Evolutionary conservation across 1,140 invertebrate species (phyloP), one percentile per base, ranked within the genome.

Genomic region (Hypothenemus hampei): DNA sequence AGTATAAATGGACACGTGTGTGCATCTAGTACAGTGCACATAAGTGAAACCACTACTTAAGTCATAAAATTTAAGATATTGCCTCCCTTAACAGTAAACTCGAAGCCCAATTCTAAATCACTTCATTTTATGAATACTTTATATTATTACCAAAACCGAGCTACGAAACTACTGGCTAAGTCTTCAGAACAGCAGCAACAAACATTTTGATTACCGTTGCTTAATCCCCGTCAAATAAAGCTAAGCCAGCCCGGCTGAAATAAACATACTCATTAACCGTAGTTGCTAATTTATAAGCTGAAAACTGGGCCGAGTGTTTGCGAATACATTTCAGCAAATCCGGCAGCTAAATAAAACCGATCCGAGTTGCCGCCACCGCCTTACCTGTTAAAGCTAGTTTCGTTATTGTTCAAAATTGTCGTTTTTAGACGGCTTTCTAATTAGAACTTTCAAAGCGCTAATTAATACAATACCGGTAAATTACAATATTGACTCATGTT

Each of bases 191-290:
- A 29, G 36, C 48, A 40, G 31, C 31, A 51, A 41, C 48, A 51
- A 51, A 51, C 26, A 36, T 51, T 51, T 51, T 51, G 36, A 51
- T 51, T 51, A 51, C 48, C 39, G 24, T 33, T 31, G 24, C 36
- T 33, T 51, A 41, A 51, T 41, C 39, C 37, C 36, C 39, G 23
- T 21, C 24, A 43, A 51, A 51, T 41, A 22, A 16, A 13, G 37
- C 46, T 49, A 49, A 49, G 46, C 46, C 46, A 49, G 13, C 6
- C 26, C 36, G 39, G 22, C n/a, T 47, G 33, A 50, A 50, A 50
- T 50, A 53, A 53, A 53, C 50, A 53, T 53, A 29, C 50, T 53
- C 44, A 61, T 54, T 37, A 40, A 54, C 49, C 50, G 49, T 47
- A 53, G 22, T 53, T 48, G 19, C 37, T 56, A 46, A 56, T 40